Conservation (phyloP, 2,888 invertebrate genomes). For the Chirona hameri region DNA sequence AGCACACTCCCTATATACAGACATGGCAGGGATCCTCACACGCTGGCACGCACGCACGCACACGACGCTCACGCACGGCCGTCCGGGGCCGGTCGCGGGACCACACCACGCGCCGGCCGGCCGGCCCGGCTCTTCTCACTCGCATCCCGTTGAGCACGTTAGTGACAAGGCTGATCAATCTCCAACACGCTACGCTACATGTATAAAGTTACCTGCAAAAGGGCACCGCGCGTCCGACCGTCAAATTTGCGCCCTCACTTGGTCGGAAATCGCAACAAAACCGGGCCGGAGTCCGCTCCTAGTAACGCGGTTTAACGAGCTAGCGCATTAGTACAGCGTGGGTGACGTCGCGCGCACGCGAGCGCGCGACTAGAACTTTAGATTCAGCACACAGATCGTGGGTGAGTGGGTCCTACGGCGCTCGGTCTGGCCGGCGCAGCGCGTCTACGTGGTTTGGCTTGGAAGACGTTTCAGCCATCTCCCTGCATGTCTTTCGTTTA, state of each 20-base stretch:
- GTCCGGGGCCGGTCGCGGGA: no score
- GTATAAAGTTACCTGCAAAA: constrained; percentile 10
- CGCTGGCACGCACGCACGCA: no score
- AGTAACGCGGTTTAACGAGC: background rate
- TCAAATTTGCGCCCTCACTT: background rate
- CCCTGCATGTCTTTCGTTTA: background rate
- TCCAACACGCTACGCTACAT: background rate
- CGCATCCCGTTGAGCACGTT: background rate
- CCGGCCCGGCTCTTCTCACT: background rate
- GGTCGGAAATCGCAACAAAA: background rate
- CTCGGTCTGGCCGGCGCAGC: background rate
- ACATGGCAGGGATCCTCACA: no score
- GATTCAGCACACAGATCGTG: background rate
- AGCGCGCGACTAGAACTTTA: background rate
- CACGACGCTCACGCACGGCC: no score
- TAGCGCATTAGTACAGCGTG: background rate
- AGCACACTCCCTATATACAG: no score
- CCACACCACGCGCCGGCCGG: no score
- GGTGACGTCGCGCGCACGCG: background rate
- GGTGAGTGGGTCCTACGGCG: background rate
- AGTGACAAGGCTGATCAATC: background rate
- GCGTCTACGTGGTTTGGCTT: constrained; percentile 23
- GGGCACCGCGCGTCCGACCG: background rate
- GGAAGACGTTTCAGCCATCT: background rate
- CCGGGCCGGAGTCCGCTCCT: background rate